phyloP scores from a whole-genome alignment of 2,888 invertebrate genomes.

The Hemistola chrysoprasaria region DNA sequence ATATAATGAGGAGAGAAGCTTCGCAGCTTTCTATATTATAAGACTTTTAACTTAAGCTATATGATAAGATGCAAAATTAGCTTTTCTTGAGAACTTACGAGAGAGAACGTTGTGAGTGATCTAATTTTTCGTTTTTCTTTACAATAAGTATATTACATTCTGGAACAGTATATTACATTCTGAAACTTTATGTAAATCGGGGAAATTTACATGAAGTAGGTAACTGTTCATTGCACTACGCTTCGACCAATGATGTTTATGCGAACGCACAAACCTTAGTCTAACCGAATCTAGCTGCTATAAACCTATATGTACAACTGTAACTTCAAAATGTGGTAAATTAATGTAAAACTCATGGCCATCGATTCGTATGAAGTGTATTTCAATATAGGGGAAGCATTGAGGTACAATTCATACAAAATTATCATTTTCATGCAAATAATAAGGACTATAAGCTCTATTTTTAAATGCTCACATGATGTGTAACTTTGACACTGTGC shows the following conservation, averaged over 20 bases:
- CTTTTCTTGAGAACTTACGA: conserved; percentile 51
- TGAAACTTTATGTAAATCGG: conserved; percentile 66
- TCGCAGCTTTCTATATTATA: conserved; percentile 60
- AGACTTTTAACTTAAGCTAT: conserved; percentile 64
- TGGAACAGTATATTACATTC: conserved; percentile 42
- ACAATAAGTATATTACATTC: no score
- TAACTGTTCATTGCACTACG: conserved; percentile 65
- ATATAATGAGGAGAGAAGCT: conserved; percentile 50
- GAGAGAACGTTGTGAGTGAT: conserved; percentile 68
- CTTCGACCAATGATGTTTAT: conserved; percentile 60
- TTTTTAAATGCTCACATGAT: conserved; percentile 71
- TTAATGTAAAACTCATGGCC: conserved; percentile 34
- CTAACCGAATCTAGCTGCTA: conserved; percentile 32
- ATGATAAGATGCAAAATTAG: conserved; percentile 45
- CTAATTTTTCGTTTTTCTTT: conserved; percentile 42
- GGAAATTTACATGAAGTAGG: conserved; percentile 73
- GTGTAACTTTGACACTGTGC: conserved; percentile 75
- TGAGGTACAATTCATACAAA: conserved; percentile 58
- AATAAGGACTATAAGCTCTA: conserved; percentile 50
- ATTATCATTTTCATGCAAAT: conserved; percentile 43
- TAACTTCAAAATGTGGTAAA: conserved; percentile 16
- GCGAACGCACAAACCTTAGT: conserved; percentile 70
- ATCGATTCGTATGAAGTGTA: conserved; percentile 55
- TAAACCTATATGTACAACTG: conserved; percentile 14
- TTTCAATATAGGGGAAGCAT: conserved; percentile 79